Conservation (phyloP, 1,140 invertebrate species). For the Macrostomum lignano region DNA sequence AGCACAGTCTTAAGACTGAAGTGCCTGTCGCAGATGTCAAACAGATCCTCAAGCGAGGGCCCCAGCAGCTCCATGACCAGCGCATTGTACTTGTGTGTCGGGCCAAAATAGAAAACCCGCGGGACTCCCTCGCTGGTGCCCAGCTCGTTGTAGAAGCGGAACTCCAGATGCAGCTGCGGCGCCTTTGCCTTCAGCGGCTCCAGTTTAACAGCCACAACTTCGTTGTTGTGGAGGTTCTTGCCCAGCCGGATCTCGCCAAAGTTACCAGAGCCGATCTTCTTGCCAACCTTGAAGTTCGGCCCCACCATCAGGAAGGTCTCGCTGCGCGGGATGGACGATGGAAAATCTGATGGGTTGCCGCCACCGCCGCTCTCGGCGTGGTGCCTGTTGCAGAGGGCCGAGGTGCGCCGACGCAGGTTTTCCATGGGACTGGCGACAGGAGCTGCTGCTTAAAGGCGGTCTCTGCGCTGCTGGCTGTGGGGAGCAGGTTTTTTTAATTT, state of each 20-base stretch:
- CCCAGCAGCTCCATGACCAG: conserved; percentile 83
- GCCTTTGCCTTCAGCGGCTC: conserved; percentile 99
- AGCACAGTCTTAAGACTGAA: conserved; percentile 91
- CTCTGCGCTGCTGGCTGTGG: too few species aligned
- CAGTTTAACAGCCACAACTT: conserved; percentile 99
- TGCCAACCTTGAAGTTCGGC: conserved; percentile 85
- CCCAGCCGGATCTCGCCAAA: conserved; percentile 84
- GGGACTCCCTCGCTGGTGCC: conserved; percentile 7
- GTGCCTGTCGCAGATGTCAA: conserved; percentile 74
- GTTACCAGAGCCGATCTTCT: conserved; percentile 93
- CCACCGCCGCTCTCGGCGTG: too few species aligned
- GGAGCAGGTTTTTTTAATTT: too few species aligned
- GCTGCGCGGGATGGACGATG: too few species aligned
- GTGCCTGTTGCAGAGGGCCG: too few species aligned
- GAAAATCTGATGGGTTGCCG: too few species aligned
- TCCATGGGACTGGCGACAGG: too few species aligned
- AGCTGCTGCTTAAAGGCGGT: too few species aligned
- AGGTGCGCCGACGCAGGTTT: too few species aligned
- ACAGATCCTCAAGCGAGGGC: conserved; percentile 74
- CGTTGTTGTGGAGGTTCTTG: conserved; percentile 67
- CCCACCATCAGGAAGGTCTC: conserved; percentile 84
- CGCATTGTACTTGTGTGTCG: conserved; percentile 52
- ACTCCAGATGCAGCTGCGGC: conserved; percentile 96
- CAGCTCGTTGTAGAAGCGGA: conserved; percentile 98
- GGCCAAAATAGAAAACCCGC: conserved; percentile 7